Evolutionary conservation across 2,888 invertebrate species (phyloP), one percentile per base, ranked within the genome.

Genomic region (Acrobasis repandana): DNA sequence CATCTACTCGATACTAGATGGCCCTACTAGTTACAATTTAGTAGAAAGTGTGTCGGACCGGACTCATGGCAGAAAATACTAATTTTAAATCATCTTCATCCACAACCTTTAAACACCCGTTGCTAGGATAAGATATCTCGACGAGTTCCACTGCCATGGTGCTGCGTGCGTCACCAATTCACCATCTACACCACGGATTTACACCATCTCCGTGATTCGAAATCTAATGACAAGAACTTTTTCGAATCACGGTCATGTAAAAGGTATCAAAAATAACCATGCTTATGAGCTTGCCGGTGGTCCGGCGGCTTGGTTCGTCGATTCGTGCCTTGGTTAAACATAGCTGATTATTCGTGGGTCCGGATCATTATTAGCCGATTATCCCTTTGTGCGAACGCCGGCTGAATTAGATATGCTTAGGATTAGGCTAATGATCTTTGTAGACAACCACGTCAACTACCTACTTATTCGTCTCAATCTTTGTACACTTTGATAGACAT

Each of bases 1-100:
- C 4, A 11, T 11, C 79, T 79, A 79, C 57, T 77, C 46, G 11
- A 16, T 67, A 60, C 64, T 74, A 84, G 86, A 80, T 85, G 79
- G 63, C 77, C 62, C 60, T 63, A 61, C 6, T 2, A 48, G 43
- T 61, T 28, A 46, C n/a, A 38, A 38, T 14, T 38, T 10, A 11
- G 14, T 14, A 43, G 11, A 10, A 9, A 10, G 1, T 36, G 9
- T 36, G 36, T 36, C 11, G 36, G 1, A 10, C 9, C 36, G 11
- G 9, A 9, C 11, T 10, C 36, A 36, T 9, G 1, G 5, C 3
- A 43, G 11, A n/a, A 43, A 51, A n/a, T 16, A 1, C 6, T 38
- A 28, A 6, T 20, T 28, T 6, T 6, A 6, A 4, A 28, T 28
- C 28, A 28, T 28, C 28, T 5, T 28, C 2, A 28, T 28, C 28